A percentile compares a stretch with the other conserved stretches of the same genome.
phyloP scores from a whole-genome alignment of 2,888 invertebrate species.

The Habrosyne pyritoides region DNA sequence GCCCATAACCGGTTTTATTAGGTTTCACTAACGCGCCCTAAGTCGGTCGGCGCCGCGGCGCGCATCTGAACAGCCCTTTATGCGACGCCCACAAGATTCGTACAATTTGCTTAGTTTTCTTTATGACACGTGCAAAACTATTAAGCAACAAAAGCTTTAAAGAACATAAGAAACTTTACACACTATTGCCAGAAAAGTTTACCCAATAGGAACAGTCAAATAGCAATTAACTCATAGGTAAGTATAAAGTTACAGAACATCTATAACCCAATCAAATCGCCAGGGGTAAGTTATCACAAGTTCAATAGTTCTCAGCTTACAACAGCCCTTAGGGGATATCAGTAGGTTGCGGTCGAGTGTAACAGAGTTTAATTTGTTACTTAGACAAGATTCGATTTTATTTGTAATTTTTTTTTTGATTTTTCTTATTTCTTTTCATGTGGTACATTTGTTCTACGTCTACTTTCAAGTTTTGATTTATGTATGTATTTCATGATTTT shows the following conservation, averaged over 20 bases:
- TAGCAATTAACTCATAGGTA: not conserved
- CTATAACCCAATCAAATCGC: slow-evolving; percentile 47
- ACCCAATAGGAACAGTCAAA: too few species aligned
- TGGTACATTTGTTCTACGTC: too few species aligned
- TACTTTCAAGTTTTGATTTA: too few species aligned
- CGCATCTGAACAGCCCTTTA: slow-evolving; percentile 55
- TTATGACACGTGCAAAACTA: slow-evolving; percentile 23
- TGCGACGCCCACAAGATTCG: slow-evolving; percentile 33
- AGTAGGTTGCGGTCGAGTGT: slow-evolving; percentile 45
- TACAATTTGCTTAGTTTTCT: slow-evolving; percentile 7
- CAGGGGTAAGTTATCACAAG: slow-evolving; percentile 51
- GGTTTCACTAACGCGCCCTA: slow-evolving; percentile 71
- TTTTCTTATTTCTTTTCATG: too few species aligned
- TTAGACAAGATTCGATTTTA: too few species aligned
- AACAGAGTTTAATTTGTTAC: slow-evolving; percentile 41
- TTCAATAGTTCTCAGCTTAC: slow-evolving; percentile 36
- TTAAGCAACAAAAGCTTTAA: slow-evolving; percentile 14
- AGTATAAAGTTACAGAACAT: slow-evolving; percentile 42
- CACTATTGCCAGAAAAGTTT: not conserved
- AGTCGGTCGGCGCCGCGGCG: slow-evolving; percentile 40
- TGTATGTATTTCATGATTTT: too few species aligned
- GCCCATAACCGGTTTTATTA: slow-evolving; percentile 79
- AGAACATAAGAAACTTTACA: too few species aligned
- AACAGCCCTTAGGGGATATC: slow-evolving; percentile 38
- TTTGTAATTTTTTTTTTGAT: too few species aligned